Conservation (phyloP, 2,888 invertebrate genomes). For the Drosophila hamatofila region DNA sequence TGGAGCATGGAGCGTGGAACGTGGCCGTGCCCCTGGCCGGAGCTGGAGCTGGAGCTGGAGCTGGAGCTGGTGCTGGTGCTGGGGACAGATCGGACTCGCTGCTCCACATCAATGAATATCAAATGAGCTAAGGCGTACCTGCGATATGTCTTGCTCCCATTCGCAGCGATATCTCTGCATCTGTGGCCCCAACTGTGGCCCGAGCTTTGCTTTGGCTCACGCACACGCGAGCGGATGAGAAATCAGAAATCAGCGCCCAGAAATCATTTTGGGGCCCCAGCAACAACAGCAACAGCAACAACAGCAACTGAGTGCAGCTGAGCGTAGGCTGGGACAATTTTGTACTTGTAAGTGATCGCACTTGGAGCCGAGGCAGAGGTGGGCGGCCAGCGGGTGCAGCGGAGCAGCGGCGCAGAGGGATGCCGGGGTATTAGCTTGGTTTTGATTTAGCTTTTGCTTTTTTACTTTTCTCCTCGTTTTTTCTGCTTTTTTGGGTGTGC, state of each 20-base stretch:
- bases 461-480: conserved; percentile 14
- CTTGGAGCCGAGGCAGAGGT: conserved; percentile 36
- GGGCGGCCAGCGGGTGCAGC: not conserved
- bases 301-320: conserved; percentile 46
- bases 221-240: conserved; percentile 65
- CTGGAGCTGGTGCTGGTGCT: conserved; percentile 5
- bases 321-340: conserved; percentile 77
- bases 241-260: conserved; percentile 68
- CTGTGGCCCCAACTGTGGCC: conserved; percentile 32
- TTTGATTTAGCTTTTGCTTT: conserved; percentile 45
- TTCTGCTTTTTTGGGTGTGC: conserved; percentile 63
- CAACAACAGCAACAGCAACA: conserved; percentile 8
- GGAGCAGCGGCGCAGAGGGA: not conserved
- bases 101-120: conserved; percentile 83
- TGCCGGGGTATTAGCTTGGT: conserved; percentile 26
- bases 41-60: conserved; percentile 10
- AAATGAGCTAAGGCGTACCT: conserved; percentile 77
- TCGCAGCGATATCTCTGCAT: conserved; percentile 57
- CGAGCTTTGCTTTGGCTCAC: conserved; percentile 51
- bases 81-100: conserved; percentile 61
- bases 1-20: conserved; percentile 17
- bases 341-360: conserved; percentile 79
- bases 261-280: conserved; percentile 54
- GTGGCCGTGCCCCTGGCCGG: conserved; percentile 62
- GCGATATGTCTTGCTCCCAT: conserved; percentile 79